Conservation (phyloP, 2,797 vertebrate genomes). For the Sitta carolinensis region DNA sequence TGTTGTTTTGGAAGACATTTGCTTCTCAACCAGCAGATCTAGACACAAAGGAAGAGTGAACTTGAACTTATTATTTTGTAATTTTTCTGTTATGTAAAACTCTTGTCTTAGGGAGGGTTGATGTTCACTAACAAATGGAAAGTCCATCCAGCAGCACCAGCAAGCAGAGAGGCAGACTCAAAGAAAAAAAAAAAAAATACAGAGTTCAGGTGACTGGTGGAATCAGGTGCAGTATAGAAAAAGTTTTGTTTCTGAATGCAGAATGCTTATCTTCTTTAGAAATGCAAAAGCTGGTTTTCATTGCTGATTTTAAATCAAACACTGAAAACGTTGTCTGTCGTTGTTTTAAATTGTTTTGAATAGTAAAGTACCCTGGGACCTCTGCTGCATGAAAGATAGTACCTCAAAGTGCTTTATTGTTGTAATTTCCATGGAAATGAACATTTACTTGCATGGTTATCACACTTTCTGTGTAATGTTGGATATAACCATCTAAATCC, state of each 20-base stretch:
- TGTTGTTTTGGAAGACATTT: neutral
- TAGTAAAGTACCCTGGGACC: constrained; percentile 36
- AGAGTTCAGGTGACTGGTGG: neutral
- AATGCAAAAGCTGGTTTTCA: neutral
- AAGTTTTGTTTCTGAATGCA: neutral
- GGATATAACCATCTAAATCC: constrained; percentile 6
- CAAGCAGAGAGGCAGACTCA: neutral
- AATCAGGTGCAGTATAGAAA: neutral
- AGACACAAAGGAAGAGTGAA: neutral
- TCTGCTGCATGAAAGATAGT: constrained; percentile 30
- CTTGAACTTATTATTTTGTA: neutral
- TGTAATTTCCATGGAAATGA: constrained; percentile 68
- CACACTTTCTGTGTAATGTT: neutral
- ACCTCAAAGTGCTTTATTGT: constrained; percentile 53
- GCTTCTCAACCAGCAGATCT: neutral
- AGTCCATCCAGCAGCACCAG: neutral
- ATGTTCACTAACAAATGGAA: neutral
- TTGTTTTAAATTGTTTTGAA: constrained; percentile 52
- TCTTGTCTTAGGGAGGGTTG: neutral
- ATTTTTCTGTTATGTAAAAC: neutral
- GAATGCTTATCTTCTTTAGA: neutral
- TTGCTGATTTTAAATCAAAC: constrained; percentile 39
- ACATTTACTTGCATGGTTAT: constrained; percentile 40
- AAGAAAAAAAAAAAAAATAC: neutral
- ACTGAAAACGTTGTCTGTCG: neutral